Percentiles rank a stretch among this genome's conserved stretches.
Conservation (phyloP, 23 tunicate genomes). For the Trididemnum clinides region DNA sequence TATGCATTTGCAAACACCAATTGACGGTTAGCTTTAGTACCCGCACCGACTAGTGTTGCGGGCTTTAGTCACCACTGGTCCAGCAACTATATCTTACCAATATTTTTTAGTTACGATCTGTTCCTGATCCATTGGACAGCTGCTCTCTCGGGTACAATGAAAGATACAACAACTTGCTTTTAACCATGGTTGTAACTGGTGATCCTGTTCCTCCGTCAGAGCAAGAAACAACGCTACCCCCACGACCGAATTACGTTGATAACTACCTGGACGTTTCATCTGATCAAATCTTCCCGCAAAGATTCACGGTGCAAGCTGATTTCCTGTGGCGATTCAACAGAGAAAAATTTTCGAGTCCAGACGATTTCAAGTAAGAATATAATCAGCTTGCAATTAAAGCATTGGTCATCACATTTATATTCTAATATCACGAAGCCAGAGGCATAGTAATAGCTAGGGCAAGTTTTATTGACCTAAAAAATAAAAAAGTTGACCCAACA, state of each 20-base stretch:
- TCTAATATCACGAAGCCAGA: too few species aligned
- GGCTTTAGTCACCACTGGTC: too few species aligned
- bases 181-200: background rate
- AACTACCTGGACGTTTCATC: background rate
- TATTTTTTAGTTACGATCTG: background rate
- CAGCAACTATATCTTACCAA: too few species aligned
- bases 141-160: background rate
- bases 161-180: background rate
- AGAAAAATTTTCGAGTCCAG: background rate
- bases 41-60: too few species aligned
- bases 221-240: background rate
- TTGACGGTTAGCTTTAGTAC: too few species aligned
- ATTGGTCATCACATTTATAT: too few species aligned
- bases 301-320: background rate
- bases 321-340: background rate
- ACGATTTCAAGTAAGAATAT: background rate
- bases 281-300: background rate
- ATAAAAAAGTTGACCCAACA: too few species aligned
- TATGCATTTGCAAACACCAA: too few species aligned
- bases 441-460: too few species aligned
- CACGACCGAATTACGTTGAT: background rate
- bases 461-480: too few species aligned
- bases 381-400: too few species aligned
- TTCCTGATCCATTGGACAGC: background rate
- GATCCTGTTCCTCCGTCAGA: background rate